A percentile compares a stretch with the other conserved stretches of the same genome.
These are phyloP conservation scores for Drosophila kambysellisi DNA, from an alignment of 2,888 invertebrate species.

Conservation along the genomic window DNA sequence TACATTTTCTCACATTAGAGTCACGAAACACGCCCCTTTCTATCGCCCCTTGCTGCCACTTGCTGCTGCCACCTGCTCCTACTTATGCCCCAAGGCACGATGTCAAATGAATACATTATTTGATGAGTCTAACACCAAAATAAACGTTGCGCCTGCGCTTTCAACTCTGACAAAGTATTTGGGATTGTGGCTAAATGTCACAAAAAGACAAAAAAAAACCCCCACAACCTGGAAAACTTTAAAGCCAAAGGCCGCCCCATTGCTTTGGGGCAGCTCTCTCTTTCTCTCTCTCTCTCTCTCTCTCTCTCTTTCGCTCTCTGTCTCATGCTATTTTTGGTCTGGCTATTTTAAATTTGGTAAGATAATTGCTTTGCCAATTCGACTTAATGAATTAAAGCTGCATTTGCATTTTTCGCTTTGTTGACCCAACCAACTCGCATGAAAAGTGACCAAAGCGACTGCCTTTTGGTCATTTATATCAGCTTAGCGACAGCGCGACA, in stretches of 20 bases:
- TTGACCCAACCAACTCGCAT: conserved; percentile 58
- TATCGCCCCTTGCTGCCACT: conserved; percentile 1
- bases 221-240: conserved; percentile 36
- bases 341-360: conserved; percentile 41
- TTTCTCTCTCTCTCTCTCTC: conserved; percentile 9
- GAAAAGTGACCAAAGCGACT: conserved; percentile 30
- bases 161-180: conserved; percentile 69
- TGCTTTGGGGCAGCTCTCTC: conserved; percentile 25
- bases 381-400: conserved; percentile 65
- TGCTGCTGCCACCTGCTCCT: conserved; percentile 5
- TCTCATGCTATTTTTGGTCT: conserved; percentile 10
- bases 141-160: conserved; percentile 52
- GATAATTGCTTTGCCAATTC: conserved; percentile 71
- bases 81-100: conserved; percentile 24
- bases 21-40: background rate
- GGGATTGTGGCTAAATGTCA: conserved; percentile 59
- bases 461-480: conserved; percentile 59
- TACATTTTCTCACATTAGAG: conserved; percentile 49
- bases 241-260: conserved; percentile 62
- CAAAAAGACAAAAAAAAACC: background rate
- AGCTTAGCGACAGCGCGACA: conserved; percentile 40
- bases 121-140: conserved; percentile 41
- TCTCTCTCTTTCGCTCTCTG: conserved; percentile 5
- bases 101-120: conserved; percentile 46
- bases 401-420: conserved; percentile 63